These are phyloP conservation scores for Cotesia typhae DNA, from an alignment of 1,140 invertebrate species.

Conservation along the genomic window DNA sequence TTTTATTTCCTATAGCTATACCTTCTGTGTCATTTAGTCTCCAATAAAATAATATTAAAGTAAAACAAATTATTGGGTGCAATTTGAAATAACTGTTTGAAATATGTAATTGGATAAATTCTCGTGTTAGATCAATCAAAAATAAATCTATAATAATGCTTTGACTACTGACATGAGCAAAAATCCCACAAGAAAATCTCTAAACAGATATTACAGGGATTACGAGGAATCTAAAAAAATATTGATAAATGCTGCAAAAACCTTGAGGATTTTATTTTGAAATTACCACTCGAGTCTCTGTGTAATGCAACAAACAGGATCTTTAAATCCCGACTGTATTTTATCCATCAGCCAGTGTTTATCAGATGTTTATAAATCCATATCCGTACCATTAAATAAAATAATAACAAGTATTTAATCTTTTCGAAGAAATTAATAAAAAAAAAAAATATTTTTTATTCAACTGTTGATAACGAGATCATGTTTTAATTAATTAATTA, in stretches of 20 bases:
- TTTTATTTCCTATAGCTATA: constrained; percentile 6
- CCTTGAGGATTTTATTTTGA: not conserved
- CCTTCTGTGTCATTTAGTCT: not conserved
- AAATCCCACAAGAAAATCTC: not conserved
- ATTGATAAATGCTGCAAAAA: not conserved
- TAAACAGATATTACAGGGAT: not conserved
- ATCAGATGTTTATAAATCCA: constrained; percentile 2
- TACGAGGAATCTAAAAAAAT: not conserved
- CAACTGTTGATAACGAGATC: too few species aligned
- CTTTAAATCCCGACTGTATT: constrained; percentile 28
- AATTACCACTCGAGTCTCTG: constrained; percentile 19
- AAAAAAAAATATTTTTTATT: too few species aligned
- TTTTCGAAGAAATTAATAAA: not conserved
- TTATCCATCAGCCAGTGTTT: constrained; percentile 33
- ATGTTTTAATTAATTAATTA: not conserved
- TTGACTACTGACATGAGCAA: constrained; percentile 24
- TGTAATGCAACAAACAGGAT: not conserved
- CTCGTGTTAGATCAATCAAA: constrained; percentile 43
- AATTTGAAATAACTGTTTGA: constrained; percentile 22
- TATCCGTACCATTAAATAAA: not conserved
- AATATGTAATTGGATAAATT: constrained; percentile 49
- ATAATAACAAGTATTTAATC: not conserved
- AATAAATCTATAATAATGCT: constrained; percentile 50
- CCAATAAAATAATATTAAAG: not conserved
- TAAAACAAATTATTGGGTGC: constrained; percentile 21